These are phyloP conservation scores for Petromus typicus DNA, from an alignment of 2,113 vertebrate genomes.

Conservation along the genomic window DNA sequence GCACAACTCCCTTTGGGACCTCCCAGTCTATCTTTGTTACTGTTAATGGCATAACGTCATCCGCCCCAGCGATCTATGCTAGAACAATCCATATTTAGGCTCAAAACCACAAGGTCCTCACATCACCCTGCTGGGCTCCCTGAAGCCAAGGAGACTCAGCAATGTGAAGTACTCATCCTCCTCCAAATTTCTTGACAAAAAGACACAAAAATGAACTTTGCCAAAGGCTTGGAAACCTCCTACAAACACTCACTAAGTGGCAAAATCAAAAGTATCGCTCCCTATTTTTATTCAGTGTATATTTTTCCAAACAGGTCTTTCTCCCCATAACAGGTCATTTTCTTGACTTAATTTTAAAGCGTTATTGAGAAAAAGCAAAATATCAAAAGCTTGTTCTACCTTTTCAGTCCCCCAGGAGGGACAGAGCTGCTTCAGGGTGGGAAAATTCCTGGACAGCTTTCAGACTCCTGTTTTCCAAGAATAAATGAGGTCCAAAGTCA, in stretches of 20 bases:
- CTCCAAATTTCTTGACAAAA: slow-evolving; percentile 30
- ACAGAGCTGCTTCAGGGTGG: background rate
- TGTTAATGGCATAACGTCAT: slow-evolving; percentile 75
- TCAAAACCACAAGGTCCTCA: slow-evolving; percentile 59
- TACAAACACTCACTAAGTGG: background rate
- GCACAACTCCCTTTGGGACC: slow-evolving; percentile 33
- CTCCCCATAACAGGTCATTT: background rate
- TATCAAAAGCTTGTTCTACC: background rate
- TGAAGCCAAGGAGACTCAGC: background rate
- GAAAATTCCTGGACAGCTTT: slow-evolving; percentile 52
- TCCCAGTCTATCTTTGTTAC: slow-evolving; percentile 59
- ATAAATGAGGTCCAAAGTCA: background rate
- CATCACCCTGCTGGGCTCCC: slow-evolving; percentile 15
- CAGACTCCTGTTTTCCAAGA: slow-evolving; percentile 38
- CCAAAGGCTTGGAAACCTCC: background rate
- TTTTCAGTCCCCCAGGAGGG: background rate
- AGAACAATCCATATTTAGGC: slow-evolving; percentile 70
- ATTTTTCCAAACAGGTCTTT: background rate
- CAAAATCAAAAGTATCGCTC: background rate
- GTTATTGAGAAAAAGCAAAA: background rate
- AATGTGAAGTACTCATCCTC: background rate
- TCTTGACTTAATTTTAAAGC: background rate
- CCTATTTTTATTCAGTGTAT: background rate
- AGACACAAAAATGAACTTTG: background rate
- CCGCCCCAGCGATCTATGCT: background rate